Base-by-base conservation (phyloP, 2,888 invertebrate species). In the Drosophila subsilvestris region DNA sequence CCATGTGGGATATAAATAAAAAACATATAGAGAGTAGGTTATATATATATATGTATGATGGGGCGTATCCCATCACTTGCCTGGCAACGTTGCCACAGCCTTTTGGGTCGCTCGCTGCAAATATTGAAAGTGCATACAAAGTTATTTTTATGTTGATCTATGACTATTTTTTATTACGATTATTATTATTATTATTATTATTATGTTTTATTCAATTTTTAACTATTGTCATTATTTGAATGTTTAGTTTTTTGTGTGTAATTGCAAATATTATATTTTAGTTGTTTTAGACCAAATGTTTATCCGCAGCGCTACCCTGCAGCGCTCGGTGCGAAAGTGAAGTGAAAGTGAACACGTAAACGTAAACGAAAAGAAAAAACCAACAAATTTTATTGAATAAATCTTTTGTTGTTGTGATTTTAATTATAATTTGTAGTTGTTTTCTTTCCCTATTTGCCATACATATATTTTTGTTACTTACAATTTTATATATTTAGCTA, bases 381-480 rank as follows among this genome's bases (percentile, higher is more conserved):
- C 59, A 74, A 78, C 63, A 55, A 74, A 71, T 63, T 45, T 69
- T 67, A 70, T 81, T 74, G 57, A 82, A 79, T 79, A 84, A 82
- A 82, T 65, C 68, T 51, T 70, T 84, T 80, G 74, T 78, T 82
- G 83, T 82, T 82, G 81, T 82, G 78, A 83, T 81, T 79, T 78
- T 71, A 75, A 66, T 63, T 56, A 22, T 55, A 45, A 49, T 59
- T 59, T 59, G 25, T 63, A 18, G 12, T 58, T 57, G 29, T 51
- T 17, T 37, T 48, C 17, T 45, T 43, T 44, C 1, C 5, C 6
- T 25, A 43, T 69, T 66, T 63, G 58, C 56, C 61, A 67, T 68
- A 44, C 22, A 25, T 25, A 25, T 25, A 6, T 6, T 25, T 25
- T 20, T 20, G 20, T 20, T 22, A 22, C 22, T 50, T 59, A 43